Percentiles rank a stretch among this genome's conserved stretches.
Evolutionary conservation across 2,113 vertebrate genomes (phyloP).

Genomic region (Alaudala cheleensis): DNA sequence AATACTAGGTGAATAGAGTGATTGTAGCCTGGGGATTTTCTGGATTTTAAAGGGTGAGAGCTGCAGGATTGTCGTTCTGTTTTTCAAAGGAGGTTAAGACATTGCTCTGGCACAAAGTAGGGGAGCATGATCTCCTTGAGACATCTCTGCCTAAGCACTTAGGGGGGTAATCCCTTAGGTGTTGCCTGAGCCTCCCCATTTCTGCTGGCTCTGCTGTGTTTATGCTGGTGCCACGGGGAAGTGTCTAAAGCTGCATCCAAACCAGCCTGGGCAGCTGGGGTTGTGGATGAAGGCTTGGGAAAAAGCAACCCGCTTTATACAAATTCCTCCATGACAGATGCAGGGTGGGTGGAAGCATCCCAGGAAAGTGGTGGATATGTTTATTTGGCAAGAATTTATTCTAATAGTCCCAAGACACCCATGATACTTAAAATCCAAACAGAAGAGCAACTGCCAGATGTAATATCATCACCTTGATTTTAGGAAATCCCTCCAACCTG

Average conservation of each 20-base stretch:
- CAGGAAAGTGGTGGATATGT: neutral
- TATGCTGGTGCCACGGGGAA: neutral
- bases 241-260: neutral
- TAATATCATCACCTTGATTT: neutral
- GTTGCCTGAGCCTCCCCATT: neutral
- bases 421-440: neutral
- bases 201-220: neutral
- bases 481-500: neutral
- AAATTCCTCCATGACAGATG: neutral
- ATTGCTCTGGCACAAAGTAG: neutral
- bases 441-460: neutral
- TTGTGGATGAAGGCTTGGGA: neutral
- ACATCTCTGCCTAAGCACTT: neutral
- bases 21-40: neutral
- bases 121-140: neutral
- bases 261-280: neutral
- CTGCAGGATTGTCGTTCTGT: neutral
- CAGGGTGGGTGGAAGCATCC: neutral
- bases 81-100: neutral
- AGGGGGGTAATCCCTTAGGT: rapidly evolving
- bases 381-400: conserved; percentile 12
- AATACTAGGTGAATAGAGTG: neutral
- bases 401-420: neutral
- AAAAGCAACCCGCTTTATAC: neutral
- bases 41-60: neutral